Evolutionary conservation across 2,113 vertebrate genomes (phyloP).

Genomic region (Uropsilus gracilis): DNA sequence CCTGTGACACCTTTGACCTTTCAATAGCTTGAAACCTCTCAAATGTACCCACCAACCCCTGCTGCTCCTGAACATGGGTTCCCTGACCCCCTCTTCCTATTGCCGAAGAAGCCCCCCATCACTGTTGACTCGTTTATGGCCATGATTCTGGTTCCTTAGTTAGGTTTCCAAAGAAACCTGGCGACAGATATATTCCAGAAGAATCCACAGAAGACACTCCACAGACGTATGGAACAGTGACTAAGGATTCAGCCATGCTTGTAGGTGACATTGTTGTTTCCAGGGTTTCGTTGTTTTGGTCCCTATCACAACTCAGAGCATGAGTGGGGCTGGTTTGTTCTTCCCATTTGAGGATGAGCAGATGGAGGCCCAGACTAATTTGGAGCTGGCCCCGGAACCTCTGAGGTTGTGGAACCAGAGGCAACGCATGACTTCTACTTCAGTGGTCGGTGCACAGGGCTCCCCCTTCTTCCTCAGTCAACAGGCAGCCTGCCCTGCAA

Average conservation of each 20-base stretch:
- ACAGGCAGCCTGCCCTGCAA: not conserved
- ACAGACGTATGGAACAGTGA: not conserved
- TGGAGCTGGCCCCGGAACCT: not conserved
- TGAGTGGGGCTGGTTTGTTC: not conserved
- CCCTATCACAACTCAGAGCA: not conserved
- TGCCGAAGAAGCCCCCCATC: not conserved
- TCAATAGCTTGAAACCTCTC: not conserved
- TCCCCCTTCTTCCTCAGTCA: not conserved
- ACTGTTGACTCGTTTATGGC: not conserved
- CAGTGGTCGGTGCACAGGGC: rapidly evolving
- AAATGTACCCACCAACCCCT: not conserved
- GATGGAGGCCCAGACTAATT: not conserved
- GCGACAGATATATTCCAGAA: not conserved
- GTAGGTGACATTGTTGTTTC: not conserved
- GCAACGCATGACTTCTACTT: not conserved
- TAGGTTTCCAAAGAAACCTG: not conserved
- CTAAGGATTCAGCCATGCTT: not conserved
- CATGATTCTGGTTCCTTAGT: not conserved
- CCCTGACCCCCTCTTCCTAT: not conserved
- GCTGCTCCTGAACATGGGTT: not conserved
- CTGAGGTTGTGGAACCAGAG: not conserved
- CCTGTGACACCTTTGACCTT: not conserved
- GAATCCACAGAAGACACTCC: not conserved
- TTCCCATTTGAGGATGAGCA: not conserved
- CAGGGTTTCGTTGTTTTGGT: not conserved